Conservation (phyloP, 2,797 vertebrate species). For the Meriones psammophilus region DNA sequence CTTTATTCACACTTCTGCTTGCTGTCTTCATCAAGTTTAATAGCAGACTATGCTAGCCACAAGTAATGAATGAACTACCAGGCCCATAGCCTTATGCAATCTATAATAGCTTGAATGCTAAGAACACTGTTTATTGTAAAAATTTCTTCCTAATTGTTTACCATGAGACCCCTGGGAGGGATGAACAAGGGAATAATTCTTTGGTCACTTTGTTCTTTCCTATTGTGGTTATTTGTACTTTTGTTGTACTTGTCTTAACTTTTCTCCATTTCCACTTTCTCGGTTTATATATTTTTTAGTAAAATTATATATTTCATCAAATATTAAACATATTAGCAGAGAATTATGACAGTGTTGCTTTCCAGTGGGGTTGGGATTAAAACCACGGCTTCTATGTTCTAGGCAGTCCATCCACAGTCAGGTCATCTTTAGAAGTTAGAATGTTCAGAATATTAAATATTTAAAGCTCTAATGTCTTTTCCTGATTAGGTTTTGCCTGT, state of each 20-base stretch:
- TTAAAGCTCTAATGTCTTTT: conserved; percentile 19
- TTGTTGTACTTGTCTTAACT: neutral
- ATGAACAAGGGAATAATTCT: neutral
- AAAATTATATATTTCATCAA: conserved; percentile 9
- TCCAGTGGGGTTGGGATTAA: neutral
- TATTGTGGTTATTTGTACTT: conserved; percentile 1
- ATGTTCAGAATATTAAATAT: neutral
- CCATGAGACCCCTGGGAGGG: neutral
- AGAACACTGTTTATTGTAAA: neutral
- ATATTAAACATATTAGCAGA: conserved; percentile 47
- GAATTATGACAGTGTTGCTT: neutral
- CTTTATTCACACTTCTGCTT: conserved; percentile 4
- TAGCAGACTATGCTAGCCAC: neutral
- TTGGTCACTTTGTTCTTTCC: neutral
- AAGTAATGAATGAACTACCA: neutral
- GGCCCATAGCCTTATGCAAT: neutral
- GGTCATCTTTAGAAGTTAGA: neutral
- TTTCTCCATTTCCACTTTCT: neutral
- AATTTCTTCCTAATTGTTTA: neutral
- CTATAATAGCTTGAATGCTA: neutral
- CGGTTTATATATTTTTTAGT: conserved; percentile 29
- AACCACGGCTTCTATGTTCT: neutral
- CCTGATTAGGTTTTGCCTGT: neutral
- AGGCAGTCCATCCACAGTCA: neutral
- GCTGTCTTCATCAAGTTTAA: neutral